Evolutionary conservation across 2,113 vertebrate species (phyloP).

Genomic region (Microtus montanus): DNA sequence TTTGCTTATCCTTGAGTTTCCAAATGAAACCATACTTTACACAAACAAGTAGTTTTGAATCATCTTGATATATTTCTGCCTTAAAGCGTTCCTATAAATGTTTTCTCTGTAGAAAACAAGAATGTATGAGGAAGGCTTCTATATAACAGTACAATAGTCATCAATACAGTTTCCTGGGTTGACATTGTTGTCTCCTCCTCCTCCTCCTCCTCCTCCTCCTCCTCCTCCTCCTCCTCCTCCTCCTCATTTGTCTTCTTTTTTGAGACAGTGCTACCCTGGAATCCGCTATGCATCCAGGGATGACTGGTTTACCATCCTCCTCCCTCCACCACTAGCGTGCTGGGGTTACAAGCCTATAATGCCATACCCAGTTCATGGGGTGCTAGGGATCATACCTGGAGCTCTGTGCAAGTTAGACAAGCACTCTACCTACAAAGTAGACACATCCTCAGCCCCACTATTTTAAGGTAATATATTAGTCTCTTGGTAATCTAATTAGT

Average conservation of each 20-base stretch:
- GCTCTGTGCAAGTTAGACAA: neutral
- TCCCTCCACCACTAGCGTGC: neutral
- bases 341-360: neutral
- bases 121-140: too few species aligned
- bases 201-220: neutral
- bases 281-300: neutral
- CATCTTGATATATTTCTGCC: too few species aligned
- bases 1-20: too few species aligned
- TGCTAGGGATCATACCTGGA: neutral
- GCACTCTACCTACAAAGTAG: neutral
- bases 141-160: neutral
- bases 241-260: neutral
- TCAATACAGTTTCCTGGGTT: neutral
- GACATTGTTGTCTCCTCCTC: too few species aligned
- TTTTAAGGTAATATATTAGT: neutral
- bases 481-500: constrained; percentile 23
- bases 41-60: too few species aligned
- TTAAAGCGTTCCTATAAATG: too few species aligned
- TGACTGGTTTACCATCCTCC: neutral
- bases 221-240: too few species aligned
- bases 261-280: neutral
- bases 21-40: too few species aligned
- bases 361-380: neutral
- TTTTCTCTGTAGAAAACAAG: too few species aligned
- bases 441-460: too few species aligned